Evolutionary conservation across 2,113 vertebrate species (phyloP).

Genomic region (Corythornis vintsioides): DNA sequence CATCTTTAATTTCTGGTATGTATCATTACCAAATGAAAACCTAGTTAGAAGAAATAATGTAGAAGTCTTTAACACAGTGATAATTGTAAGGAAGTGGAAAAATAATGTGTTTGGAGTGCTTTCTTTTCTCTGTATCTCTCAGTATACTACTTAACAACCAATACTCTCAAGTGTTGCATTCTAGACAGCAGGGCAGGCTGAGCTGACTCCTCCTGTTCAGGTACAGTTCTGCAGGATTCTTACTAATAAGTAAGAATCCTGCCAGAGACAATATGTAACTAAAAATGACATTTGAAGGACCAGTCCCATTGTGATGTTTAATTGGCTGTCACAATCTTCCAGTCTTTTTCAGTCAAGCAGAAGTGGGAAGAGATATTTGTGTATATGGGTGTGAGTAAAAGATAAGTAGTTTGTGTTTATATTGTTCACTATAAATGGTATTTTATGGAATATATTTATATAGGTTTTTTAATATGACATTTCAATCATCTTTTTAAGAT

Average conservation of each 20-base stretch:
- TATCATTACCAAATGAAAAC: background rate
- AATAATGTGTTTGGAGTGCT: background rate
- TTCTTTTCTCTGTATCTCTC: background rate
- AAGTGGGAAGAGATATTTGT: background rate
- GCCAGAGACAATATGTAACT: background rate
- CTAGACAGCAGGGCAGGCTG: background rate
- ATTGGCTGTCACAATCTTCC: background rate
- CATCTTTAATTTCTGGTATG: background rate
- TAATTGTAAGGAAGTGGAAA: background rate
- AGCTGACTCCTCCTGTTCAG: background rate
- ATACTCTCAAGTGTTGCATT: background rate
- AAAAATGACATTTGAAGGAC: background rate
- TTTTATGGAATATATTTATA: background rate
- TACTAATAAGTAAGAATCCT: background rate
- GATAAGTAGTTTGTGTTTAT: background rate
- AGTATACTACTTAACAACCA: background rate
- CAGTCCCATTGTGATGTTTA: background rate
- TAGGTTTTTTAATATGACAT: background rate
- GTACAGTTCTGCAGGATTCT: background rate
- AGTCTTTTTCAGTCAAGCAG: background rate
- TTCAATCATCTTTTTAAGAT: background rate
- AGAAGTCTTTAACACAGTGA: background rate
- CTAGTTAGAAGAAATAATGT: background rate
- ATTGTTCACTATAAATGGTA: background rate
- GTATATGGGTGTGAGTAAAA: background rate